Evolutionary conservation across 1,140 invertebrate genomes (phyloP).

Genomic region (Solenopsis fugax): DNA sequence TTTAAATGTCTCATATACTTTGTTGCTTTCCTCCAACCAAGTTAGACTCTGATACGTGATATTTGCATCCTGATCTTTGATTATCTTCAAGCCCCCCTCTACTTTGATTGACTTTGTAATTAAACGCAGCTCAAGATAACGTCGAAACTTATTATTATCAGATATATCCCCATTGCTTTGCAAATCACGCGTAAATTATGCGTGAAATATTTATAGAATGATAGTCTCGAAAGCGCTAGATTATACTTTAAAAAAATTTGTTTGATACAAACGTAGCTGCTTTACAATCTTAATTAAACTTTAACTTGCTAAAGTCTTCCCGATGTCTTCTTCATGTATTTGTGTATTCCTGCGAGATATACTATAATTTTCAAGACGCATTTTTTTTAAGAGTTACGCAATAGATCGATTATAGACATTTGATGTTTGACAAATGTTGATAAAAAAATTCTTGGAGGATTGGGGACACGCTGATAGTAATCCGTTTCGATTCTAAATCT

Average conservation of each 20-base stretch:
- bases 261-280: not conserved
- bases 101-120: slow-evolving; percentile 78
- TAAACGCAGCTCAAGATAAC: slow-evolving; percentile 64
- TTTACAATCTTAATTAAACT: slow-evolving; percentile 12
- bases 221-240: not conserved
- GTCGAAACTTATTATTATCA: slow-evolving; percentile 39
- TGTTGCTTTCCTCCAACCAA: not conserved
- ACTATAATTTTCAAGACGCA: not conserved
- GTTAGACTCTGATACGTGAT: not conserved
- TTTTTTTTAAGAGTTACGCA: not conserved
- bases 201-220: not conserved
- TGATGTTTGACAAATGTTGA: not conserved
- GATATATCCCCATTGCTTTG: not conserved
- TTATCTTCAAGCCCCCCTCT: slow-evolving; percentile 65
- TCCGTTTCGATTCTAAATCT: slow-evolving; percentile 40
- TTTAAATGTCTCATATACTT: not conserved
- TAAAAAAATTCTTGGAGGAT: not conserved
- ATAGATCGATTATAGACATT: not conserved
- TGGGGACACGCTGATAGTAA: slow-evolving; percentile 23
- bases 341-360: not conserved
- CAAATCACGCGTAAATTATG: not conserved
- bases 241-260: not conserved
- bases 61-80: slow-evolving; percentile 57
- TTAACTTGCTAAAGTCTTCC: slow-evolving; percentile 44
- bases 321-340: slow-evolving; percentile 34